Conservation (phyloP, 1,140 invertebrate species). For the Vollenhovia emeryi region DNA sequence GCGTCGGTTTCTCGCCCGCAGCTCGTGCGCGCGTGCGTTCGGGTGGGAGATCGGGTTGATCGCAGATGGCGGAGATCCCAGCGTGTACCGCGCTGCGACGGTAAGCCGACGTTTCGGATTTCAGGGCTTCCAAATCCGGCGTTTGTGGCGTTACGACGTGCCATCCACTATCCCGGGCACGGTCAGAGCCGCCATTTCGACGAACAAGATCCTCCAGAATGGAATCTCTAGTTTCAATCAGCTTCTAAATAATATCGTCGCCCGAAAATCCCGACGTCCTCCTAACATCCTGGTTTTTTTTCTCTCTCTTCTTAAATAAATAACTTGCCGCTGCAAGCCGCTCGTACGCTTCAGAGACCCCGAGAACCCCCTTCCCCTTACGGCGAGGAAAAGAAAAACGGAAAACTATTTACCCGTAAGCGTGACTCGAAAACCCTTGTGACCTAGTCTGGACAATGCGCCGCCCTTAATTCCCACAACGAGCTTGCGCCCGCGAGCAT, state of each 20-base stretch:
- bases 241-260: background rate
- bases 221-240: background rate
- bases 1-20: background rate
- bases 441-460: conserved; percentile 51
- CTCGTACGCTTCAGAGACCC: too few species aligned
- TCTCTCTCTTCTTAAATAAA: background rate
- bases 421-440: conserved; percentile 11
- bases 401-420: conserved; percentile 10
- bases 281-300: background rate
- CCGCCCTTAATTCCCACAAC: conserved; percentile 37
- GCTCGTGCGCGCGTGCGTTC: conserved; percentile 8
- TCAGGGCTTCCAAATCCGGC: conserved; percentile 42
- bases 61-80: conserved; percentile 53
- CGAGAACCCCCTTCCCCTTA: background rate
- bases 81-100: conserved; percentile 26
- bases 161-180: background rate
- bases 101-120: conserved; percentile 56
- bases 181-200: conserved; percentile 13
- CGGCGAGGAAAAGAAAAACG: background rate
- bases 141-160: conserved; percentile 15
- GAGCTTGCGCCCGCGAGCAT: conserved; percentile 33
- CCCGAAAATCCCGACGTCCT: background rate
- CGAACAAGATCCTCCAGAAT: background rate
- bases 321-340: background rate
- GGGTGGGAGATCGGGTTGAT: conserved; percentile 30